Evolutionary conservation across 2,113 vertebrate species (phyloP).

Genomic region (Carlito syrichta): DNA sequence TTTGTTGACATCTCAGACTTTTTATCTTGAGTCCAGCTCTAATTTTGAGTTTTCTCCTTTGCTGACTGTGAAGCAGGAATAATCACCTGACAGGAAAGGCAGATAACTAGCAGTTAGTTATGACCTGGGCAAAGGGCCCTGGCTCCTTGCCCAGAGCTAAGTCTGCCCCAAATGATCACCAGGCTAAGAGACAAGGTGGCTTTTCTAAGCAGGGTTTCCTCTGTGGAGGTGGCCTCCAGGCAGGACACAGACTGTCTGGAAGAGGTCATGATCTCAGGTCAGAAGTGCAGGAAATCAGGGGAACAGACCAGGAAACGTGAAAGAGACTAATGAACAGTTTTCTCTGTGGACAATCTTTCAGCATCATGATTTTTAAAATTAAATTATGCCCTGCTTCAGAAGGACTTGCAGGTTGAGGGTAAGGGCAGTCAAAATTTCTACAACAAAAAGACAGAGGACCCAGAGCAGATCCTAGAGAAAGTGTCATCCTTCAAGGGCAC

Average conservation of each 20-base stretch:
- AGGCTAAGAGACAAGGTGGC: neutral
- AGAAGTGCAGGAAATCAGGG: neutral
- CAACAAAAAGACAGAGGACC: neutral
- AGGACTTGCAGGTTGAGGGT: neutral
- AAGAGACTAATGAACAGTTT: neutral
- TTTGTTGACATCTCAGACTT: neutral
- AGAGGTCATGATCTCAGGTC: neutral
- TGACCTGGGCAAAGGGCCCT: neutral
- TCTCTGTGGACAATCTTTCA: neutral
- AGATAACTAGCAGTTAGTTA: neutral
- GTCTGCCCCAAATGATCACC: neutral
- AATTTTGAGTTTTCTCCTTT: neutral
- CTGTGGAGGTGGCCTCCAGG: neutral
- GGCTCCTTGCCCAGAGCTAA: neutral
- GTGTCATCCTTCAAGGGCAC: neutral
- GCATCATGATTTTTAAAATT: neutral
- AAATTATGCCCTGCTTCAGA: neutral
- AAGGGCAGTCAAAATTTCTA: neutral
- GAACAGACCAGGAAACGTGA: neutral
- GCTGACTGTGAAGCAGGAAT: neutral
- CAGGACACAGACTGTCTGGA: neutral
- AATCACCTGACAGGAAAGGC: neutral
- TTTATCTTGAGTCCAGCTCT: neutral
- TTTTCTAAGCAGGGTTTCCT: neutral
- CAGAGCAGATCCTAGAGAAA: neutral